These are phyloP conservation scores for Lethrus apterus DNA, from an alignment of 1,140 invertebrate species.

Conservation along the genomic window DNA sequence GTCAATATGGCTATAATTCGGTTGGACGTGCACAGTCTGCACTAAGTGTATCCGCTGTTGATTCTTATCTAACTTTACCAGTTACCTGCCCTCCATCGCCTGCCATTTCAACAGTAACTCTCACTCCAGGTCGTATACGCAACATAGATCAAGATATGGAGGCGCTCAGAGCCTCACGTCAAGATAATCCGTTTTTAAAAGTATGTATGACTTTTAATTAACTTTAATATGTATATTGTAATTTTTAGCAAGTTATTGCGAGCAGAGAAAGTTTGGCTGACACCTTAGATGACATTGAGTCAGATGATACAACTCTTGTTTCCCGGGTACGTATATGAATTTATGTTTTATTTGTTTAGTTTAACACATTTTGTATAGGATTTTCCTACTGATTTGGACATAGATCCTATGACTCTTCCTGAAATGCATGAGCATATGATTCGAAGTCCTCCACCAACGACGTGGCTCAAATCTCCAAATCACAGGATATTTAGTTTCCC, in stretches of 20 bases:
- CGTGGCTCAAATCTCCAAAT: slow-evolving; percentile 42
- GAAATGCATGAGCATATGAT: slow-evolving; percentile 79
- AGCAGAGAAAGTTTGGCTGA: slow-evolving; percentile 69
- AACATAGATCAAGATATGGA: slow-evolving; percentile 81
- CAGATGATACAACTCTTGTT: slow-evolving; percentile 68
- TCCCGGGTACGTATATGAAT: slow-evolving; percentile 49
- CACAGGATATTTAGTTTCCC: slow-evolving; percentile 38
- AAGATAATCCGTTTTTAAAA: slow-evolving; percentile 77
- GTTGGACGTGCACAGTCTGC: slow-evolving; percentile 37
- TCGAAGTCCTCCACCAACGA: slow-evolving; percentile 68
- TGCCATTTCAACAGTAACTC: slow-evolving; percentile 51
- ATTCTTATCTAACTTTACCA: slow-evolving; percentile 36
- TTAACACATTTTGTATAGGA: slow-evolving; percentile 45
- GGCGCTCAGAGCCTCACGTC: slow-evolving; percentile 64
- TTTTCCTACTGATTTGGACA: slow-evolving; percentile 53
- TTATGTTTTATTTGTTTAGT: background rate
- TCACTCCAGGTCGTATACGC: slow-evolving; percentile 64
- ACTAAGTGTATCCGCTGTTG: slow-evolving; percentile 36
- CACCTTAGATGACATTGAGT: slow-evolving; percentile 61
- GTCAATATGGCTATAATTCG: slow-evolving; percentile 17
- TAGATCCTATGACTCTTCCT: slow-evolving; percentile 64
- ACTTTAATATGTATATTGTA: slow-evolving; percentile 8
- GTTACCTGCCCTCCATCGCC: slow-evolving; percentile 35
- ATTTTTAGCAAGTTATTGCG: slow-evolving; percentile 60
- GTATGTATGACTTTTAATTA: slow-evolving; percentile 38